Conservation (phyloP, 35 echinoderm and acorn worm species). For the Chiridota heheva region DNA sequence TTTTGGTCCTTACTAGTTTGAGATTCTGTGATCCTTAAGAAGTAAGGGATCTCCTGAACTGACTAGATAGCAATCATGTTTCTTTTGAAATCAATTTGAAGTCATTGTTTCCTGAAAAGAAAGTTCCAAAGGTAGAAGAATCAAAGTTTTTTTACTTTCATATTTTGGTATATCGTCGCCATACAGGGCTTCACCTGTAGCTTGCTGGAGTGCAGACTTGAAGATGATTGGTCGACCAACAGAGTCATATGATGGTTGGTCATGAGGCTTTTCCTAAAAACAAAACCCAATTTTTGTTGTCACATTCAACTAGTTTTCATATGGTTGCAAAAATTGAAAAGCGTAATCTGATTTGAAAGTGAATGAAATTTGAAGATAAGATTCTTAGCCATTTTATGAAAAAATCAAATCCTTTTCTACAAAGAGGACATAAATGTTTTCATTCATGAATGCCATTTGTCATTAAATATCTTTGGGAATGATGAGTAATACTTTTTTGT, state of each 20-base stretch:
- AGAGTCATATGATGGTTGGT: neutral
- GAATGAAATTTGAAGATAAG: neutral
- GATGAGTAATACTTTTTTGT: too few relatives aligned
- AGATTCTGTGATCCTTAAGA: too few relatives aligned
- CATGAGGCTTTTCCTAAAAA: neutral
- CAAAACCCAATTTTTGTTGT: neutral
- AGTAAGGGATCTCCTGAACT: too few relatives aligned
- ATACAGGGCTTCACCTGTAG: constrained; percentile 52
- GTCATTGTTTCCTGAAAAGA: too few relatives aligned
- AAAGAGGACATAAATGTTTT: too few relatives aligned
- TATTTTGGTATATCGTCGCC: constrained; percentile 35
- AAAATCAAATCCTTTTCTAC: too few relatives aligned
- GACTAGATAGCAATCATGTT: too few relatives aligned
- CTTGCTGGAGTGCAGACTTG: constrained; percentile 12
- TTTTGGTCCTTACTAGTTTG: too few relatives aligned
- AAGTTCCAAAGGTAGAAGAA: neutral
- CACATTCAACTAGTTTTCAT: neutral
- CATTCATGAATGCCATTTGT: too few relatives aligned
- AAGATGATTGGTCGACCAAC: constrained; percentile 20
- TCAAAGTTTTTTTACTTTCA: constrained; percentile 20
- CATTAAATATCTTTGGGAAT: too few relatives aligned
- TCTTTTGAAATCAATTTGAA: too few relatives aligned
- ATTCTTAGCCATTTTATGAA: neutral
- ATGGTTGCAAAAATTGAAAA: neutral
- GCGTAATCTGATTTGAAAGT: neutral